Conservation (phyloP, 2,113 vertebrate species). For the Melanotaenia duboulayi region DNA sequence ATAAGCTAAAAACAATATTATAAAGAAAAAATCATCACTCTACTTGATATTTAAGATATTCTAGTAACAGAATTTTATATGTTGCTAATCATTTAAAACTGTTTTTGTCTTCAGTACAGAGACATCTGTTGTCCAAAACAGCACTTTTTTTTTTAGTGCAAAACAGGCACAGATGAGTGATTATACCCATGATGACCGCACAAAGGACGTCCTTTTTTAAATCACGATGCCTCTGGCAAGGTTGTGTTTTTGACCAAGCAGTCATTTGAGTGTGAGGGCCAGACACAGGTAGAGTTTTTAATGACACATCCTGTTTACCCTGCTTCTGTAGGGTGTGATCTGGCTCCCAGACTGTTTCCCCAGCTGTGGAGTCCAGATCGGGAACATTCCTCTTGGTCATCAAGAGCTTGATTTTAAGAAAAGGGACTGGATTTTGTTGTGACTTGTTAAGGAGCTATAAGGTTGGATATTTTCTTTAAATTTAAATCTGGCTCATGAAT, state of each 20-base stretch:
- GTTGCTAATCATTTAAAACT: background rate
- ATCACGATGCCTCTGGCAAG: constrained; percentile 43
- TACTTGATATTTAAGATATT: background rate
- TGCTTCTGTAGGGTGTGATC: constrained; percentile 86
- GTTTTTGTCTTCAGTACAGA: background rate
- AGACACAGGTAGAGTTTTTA: constrained; percentile 78
- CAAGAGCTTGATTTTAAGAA: constrained; percentile 17
- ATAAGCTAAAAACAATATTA: background rate
- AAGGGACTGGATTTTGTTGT: background rate
- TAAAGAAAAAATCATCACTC: constrained; percentile 6
- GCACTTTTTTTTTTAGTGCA: background rate
- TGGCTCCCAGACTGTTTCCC: constrained; percentile 62
- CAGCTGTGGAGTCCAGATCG: constrained; percentile 56
- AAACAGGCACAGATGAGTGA: constrained; percentile 22
- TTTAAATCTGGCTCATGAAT: background rate
- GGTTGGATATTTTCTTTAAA: background rate
- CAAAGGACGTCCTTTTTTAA: constrained; percentile 36
- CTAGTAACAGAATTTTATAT: background rate
- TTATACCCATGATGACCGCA: constrained; percentile 2
- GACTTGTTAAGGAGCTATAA: background rate
- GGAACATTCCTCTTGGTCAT: constrained; percentile 45
- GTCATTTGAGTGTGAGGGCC: constrained; percentile 51
- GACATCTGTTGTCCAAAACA: background rate
- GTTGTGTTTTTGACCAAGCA: constrained; percentile 36
- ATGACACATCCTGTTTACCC: constrained; percentile 88